Evolutionary conservation across 2,888 invertebrate genomes (phyloP).

Genomic region (Cremastinae sp.): DNA sequence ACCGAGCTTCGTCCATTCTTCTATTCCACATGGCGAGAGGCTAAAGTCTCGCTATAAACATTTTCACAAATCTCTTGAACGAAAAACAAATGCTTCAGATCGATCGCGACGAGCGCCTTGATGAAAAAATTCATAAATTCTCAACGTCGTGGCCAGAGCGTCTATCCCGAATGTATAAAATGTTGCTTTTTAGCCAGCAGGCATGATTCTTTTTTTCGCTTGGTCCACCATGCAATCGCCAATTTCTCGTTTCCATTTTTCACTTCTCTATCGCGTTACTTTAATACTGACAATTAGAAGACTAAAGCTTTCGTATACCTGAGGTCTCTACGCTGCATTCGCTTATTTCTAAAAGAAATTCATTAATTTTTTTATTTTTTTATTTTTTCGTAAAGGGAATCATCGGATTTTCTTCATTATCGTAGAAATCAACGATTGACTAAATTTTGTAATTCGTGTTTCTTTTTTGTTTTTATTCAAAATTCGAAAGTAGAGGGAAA

Average conservation of each 20-base stretch:
- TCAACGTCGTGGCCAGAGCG: too few relatives aligned
- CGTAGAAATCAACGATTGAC: neutral
- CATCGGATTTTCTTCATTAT: neutral
- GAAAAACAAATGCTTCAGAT: too few relatives aligned
- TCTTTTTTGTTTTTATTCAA: too few relatives aligned
- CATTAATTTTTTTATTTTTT: too few relatives aligned
- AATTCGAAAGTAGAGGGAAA: too few relatives aligned
- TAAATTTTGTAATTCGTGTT: too few relatives aligned
- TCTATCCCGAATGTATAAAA: neutral
- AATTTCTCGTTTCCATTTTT: conserved; percentile 8
- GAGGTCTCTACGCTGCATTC: conserved; percentile 29
- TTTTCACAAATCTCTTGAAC: too few relatives aligned
- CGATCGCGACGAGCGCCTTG: too few relatives aligned
- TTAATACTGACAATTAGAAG: conserved; percentile 59
- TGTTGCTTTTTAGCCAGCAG: conserved; percentile 31
- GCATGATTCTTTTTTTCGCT: conserved; percentile 46
- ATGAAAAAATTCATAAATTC: neutral
- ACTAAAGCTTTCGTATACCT: conserved; percentile 38
- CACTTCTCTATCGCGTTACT: conserved; percentile 26
- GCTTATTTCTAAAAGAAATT: neutral
- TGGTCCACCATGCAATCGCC: conserved; percentile 60
- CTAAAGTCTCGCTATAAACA: too few relatives aligned
- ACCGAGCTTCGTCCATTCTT: conserved; percentile 1
- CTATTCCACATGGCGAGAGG: too few relatives aligned
- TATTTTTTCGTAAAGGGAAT: neutral